phyloP scores from a whole-genome alignment of 30 jellyfish, hydroid and myxozoan genomes.

The Aurelia sp. region DNA sequence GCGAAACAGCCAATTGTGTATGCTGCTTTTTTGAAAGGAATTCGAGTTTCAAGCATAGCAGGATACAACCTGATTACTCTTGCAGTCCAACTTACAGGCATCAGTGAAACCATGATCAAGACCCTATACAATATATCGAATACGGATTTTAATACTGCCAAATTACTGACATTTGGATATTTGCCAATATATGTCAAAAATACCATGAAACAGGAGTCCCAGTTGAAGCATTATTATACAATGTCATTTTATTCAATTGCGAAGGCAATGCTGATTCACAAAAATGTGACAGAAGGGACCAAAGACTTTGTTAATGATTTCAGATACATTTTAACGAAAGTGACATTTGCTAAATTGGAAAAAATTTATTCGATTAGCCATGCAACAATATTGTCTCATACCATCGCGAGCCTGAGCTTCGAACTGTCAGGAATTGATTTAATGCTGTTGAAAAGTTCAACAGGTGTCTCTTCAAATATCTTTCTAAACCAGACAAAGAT shows the following conservation, averaged over 20 bases:
- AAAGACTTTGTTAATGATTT: constrained; percentile 22
- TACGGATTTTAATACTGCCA: no score
- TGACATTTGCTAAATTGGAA: neutral
- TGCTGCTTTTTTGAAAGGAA: constrained; percentile 29
- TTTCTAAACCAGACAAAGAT: neutral
- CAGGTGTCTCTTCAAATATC: no score
- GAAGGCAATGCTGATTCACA: constrained; percentile 13
- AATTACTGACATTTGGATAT: no score
- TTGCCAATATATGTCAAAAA: neutral
- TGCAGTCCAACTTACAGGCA: constrained; percentile 2
- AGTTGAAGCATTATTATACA: constrained; percentile 14
- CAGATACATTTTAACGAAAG: neutral
- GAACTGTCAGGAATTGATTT: constrained; percentile 6
- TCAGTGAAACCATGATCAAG: neutral
- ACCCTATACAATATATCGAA: no score
- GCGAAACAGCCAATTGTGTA: constrained; percentile 24
- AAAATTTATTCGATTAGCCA: neutral
- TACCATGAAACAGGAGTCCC: neutral
- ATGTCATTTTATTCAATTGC: constrained; percentile 42
- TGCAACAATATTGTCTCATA: neutral
- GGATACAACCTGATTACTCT: neutral
- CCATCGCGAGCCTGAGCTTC: neutral
- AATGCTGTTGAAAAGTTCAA: neutral
- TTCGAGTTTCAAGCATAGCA: neutral
- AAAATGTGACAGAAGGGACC: constrained; percentile 26